Evolutionary conservation across 2,113 vertebrate species (phyloP), one percentile per base, ranked within the genome.

Genomic region (Solea senegalensis): DNA sequence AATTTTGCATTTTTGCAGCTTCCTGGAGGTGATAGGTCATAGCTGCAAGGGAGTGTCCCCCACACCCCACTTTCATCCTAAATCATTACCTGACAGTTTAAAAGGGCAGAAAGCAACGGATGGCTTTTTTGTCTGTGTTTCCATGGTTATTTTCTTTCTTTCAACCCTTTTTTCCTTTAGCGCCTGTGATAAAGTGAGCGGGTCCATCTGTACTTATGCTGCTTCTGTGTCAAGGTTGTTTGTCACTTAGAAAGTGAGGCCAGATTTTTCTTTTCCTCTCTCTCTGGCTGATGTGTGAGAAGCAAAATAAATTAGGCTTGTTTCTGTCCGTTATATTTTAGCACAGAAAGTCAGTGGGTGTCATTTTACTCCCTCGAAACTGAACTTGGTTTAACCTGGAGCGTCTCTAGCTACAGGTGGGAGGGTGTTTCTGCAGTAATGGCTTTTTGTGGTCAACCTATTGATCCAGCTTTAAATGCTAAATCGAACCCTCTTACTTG

Each of bases 41-140:
- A 21, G 87, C 77, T 80, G 81, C 84, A 72, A 84, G 52, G 79
- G 74, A 77, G 72, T 69, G 48, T 48, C 61, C 69, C 78, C 81
- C 54, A 53, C 69, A 71, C 69, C 72, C 72, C 51, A 78, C 72
- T 73, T 12, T 78, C 76, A 83, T 86, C 86, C 78, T 90, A 90
- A 92, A 92, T 93, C 89, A 89, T 75, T 67, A 88, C 82, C 49
- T 88, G 92, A 91, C 89, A 91, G 78, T 89, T 92, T 92, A 81
- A 91, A 92, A 92, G 90, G 90, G 83, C 89, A 87, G 71, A 72
- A 69, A 78, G 82, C 75, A 83, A 89, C 80, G 66, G 81, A 86
- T 88, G 83, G 69, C 62, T 87, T 81, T 86, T 88, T 79, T 9
- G 11, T 27, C 21, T 26, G 60, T 73, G 84, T 91, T 88, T 75